Conservation (phyloP, 2,888 invertebrate genomes). For the Chromoteleia sp. region DNA sequence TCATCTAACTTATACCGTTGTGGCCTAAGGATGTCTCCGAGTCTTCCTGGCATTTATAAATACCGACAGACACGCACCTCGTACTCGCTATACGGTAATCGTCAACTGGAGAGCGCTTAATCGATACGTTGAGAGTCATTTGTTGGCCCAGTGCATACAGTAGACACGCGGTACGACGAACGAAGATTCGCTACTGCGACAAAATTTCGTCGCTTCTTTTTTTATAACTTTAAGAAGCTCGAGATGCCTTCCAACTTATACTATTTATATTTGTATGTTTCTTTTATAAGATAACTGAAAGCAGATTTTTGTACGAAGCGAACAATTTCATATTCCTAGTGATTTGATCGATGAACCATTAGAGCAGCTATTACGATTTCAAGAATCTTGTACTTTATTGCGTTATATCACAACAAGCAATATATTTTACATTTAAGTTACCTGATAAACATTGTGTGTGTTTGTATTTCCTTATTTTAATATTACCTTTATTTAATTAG, state of each 20-base stretch:
- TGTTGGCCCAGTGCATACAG: slow-evolving; percentile 34
- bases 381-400: slow-evolving; percentile 60
- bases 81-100: slow-evolving; percentile 40
- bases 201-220: not conserved
- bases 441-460: slow-evolving; percentile 13
- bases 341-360: slow-evolving; percentile 51
- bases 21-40: slow-evolving; percentile 57
- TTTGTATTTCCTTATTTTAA: not conserved
- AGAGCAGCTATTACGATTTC: slow-evolving; percentile 55
- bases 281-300: slow-evolving; percentile 46
- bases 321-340: slow-evolving; percentile 54
- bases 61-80: slow-evolving; percentile 64
- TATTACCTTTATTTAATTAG: slow-evolving; percentile 1
- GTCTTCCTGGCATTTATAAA: slow-evolving; percentile 67
- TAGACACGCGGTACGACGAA: not conserved
- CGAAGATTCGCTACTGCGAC: not conserved
- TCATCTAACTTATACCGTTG: slow-evolving; percentile 53
- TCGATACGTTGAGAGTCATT: slow-evolving; percentile 56
- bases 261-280: slow-evolving; percentile 64
- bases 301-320: slow-evolving; percentile 62
- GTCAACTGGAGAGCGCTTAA: slow-evolving; percentile 55
- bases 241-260: no score
- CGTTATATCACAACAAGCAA: slow-evolving; percentile 59
- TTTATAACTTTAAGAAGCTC: no score
- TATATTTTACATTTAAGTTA: slow-evolving; percentile 63